Base-by-base conservation (phyloP, 2,888 invertebrate species). In the Drosophila dives region DNA sequence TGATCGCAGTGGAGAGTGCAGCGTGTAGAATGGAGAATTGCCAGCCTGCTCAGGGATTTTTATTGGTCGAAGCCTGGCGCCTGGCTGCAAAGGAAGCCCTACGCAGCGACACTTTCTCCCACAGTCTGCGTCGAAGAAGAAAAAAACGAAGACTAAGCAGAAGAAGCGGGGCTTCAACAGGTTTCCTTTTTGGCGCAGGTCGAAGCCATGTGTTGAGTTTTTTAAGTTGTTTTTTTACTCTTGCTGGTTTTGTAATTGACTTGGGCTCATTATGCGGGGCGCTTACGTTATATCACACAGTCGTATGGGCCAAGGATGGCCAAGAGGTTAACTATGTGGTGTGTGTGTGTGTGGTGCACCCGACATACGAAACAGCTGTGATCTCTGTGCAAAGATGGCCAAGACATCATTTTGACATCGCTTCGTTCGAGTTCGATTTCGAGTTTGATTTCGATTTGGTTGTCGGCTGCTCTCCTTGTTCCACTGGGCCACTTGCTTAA, bases 241-340 rank as follows among this genome's bases (percentile, higher is more conserved):
- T 45, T 26, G 49, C 55, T 58, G 42, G 62, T 79, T 75, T 77
- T 77, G 79, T 81, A 86, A 83, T 86, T 90, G 84, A 61, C 72
- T 72, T 58, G 59, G 77, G 82, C 80, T 86, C 85, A 89, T 90
- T 89, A 89, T 77, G 76, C 72, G 63, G 23, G 45, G 45, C 23
- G 83, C 70, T 69, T 70, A 77, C 72, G 89, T 90, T 86, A 90
- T 87, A 87, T 87, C 90, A 87, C 86, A 55, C 71, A 58, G 23
- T 60, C 45, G 64, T 34, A 60, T 29, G 65, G 32, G 34, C 66
- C 84, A 89, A 87, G 88, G 85, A 82, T 84, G 71, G 71, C 33
- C n/a, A 64, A 54, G 62, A 55, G 61, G 38, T 53, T 55, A 53
- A 56, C 29, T 42, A 15, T 42, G 11, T 38, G 26, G 58, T 55